Base-by-base conservation (phyloP, 2,797 vertebrate species). In the Adelosebastes latens region DNA sequence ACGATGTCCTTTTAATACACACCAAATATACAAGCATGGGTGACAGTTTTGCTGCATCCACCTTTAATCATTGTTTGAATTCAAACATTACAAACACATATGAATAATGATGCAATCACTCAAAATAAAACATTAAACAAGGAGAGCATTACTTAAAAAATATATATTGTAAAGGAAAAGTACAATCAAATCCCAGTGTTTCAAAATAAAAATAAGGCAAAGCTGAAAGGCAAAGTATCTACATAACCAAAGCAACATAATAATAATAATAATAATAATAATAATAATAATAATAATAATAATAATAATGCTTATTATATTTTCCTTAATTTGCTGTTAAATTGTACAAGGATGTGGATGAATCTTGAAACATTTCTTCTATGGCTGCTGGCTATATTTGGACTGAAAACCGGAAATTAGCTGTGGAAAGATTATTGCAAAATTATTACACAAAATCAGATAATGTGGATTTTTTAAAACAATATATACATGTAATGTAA, bases 1-100 rank as follows among this genome's bases (percentile, higher is more conserved):
- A 73, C 7, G 10, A 55, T 25, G 22, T 61, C 14, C 4, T 65
- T 77, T 73, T 71, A 86, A 77, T 77, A 66, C 34, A 85, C 53
- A 69, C 42, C 18, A 78, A 87, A 88, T 67, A 72, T 58, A 77
- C 63, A 84, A 79, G 29, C 66, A 61, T 39, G 12, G 22, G 39
- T 72, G 55, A 67, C 53, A 56, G 65, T 80, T 79, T 72, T 69
- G 74, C 83, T 88, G 84, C 77, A 79, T 90, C 65, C 80, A 89
- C 89, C 93, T 95, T 94, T 91, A 91, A 89, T 93, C 70, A 72
- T 71, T 75, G 66, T 85, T 93, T 87, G 80, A 93, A 93, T 93
- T 87, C 78, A 92, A 89, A 92, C 80, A 87, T 89, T 83, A 89
- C 77, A 87, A 91, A 95, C 87, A 94, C 88, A 86, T 85, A 79